Percentiles rank a stretch among this genome's conserved stretches.
Conservation (phyloP, 2,113 vertebrate genomes). For the human region DNA sequence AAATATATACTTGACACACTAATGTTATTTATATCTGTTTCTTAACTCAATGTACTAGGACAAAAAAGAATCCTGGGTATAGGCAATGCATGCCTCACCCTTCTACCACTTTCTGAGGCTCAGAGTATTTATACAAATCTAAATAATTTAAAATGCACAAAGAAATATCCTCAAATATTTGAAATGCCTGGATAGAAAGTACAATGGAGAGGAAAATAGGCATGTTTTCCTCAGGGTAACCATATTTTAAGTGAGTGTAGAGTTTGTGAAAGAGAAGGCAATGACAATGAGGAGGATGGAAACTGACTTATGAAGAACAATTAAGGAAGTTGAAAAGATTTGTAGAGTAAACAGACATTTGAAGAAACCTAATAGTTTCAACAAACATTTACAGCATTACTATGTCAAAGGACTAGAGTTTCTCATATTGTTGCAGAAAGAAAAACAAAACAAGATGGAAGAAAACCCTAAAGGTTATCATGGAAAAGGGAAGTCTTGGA, state of each 20-base stretch:
- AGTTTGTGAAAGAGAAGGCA: neutral
- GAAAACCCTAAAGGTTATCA: neutral
- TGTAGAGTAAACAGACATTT: conserved; percentile 6
- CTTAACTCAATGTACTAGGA: neutral
- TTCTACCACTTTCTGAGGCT: neutral
- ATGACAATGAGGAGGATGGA: neutral
- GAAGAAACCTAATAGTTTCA: neutral
- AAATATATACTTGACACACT: neutral
- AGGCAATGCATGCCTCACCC: neutral
- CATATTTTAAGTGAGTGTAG: neutral
- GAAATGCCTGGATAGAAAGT: neutral
- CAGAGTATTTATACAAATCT: neutral
- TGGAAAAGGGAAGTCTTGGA: neutral
- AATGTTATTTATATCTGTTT: neutral
- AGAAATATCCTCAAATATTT: neutral
- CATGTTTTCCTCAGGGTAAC: neutral
- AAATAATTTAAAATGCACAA: neutral
- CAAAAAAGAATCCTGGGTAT: neutral
- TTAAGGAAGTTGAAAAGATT: neutral
- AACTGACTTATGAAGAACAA: conserved; percentile 5
- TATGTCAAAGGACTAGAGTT: neutral
- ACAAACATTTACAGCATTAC: neutral
- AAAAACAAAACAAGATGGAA: neutral
- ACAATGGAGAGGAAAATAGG: neutral
- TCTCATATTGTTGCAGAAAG: neutral